Base-by-base conservation (phyloP, 2,113 vertebrate species). In the Strix aluco region DNA sequence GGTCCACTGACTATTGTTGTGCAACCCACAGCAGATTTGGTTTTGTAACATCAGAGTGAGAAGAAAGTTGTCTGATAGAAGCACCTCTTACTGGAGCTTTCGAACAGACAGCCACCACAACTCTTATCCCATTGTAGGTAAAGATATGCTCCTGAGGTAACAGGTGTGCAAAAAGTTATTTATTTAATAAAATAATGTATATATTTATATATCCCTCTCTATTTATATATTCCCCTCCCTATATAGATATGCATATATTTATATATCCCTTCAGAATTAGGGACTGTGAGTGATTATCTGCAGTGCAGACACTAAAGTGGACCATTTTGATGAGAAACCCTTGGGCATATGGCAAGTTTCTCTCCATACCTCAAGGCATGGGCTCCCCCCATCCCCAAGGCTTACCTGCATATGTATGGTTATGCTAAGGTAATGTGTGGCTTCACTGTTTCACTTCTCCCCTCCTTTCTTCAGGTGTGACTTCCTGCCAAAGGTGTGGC, bases 351-450 rank as follows among this genome's bases (percentile, higher is more conserved):
- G 32, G 11, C 25, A 88, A 38, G 9, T 73, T 90, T 85, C 51
- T 65, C n/a, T 86, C 67, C 29, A 4, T 58, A 13, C 15, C 29
- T 34, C 36, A 78, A 73, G 5, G 5, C 29, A 11, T 15, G 27
- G n/a, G 17, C 16, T 86, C 26, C 30, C 29, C 36, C 23, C 0
- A 0, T 49, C 36, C 49, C 30, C 65, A n/a, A 57, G 4, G 1
- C 25, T 82, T 42, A 10, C 38, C 10, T 84, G 40, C 1, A 0
- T n/a, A 12, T 29, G 4, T 21, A 6, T 20, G n/a, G 22, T 42
- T 87, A 52, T 21, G 16, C 46, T 73, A 69, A 86, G 29, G 32
- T 30, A 26, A 70, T 5, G 16, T 19, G 11, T 57, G 52, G 5
- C 34, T 92, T 81, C 47, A 27, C 19, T 57, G 11, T 34, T 93